Percentiles rank a stretch among this genome's conserved stretches.
Evolutionary conservation across 2,888 invertebrate species (phyloP).

Genomic region (Spilarctia lutea): DNA sequence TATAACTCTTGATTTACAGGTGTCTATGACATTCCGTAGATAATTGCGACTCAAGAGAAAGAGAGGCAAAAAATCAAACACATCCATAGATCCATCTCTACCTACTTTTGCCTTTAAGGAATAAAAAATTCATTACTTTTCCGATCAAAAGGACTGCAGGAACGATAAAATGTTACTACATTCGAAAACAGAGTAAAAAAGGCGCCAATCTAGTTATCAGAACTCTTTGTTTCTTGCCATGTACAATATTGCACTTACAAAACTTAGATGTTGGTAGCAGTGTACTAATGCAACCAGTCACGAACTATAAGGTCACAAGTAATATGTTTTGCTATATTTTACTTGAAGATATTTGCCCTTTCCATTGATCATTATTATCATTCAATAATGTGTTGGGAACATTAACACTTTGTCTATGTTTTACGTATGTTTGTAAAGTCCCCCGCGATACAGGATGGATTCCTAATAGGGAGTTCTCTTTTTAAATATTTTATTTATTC

Average conservation of each 20-base stretch:
- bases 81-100: too few relatives aligned
- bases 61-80: too few relatives aligned
- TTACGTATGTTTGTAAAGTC: too few relatives aligned
- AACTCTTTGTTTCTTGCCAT: conserved; percentile 1
- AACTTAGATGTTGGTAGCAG: background rate
- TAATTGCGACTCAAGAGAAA: too few relatives aligned
- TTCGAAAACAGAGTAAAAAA: background rate
- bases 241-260: background rate
- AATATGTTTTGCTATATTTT: conserved; percentile 4
- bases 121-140: too few relatives aligned
- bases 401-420: background rate
- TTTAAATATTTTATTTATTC: too few relatives aligned
- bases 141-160: background rate
- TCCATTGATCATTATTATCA: background rate
- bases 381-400: background rate
- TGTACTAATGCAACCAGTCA: conserved; percentile 14
- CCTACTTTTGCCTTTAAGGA: too few relatives aligned
- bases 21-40: too few relatives aligned
- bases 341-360: background rate
- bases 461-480: too few relatives aligned
- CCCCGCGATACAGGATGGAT: too few relatives aligned
- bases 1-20: too few relatives aligned
- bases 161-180: background rate
- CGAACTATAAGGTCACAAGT: conserved; percentile 20
- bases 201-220: background rate